phyloP scores from a whole-genome alignment of 2,113 vertebrate species.

The Telmatochromis bifrenatus region DNA sequence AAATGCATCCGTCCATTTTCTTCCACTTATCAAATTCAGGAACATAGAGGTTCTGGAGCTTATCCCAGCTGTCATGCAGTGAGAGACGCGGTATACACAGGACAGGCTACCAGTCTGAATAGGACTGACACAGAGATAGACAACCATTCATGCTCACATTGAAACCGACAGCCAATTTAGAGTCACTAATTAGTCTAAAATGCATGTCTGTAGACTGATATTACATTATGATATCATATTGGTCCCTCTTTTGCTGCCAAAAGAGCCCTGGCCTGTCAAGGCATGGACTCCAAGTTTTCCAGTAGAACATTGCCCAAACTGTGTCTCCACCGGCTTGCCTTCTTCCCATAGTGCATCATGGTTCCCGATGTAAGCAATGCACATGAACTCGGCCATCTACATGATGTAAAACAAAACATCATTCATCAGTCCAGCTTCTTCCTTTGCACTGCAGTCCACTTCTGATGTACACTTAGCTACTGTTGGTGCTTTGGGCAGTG shows the following conservation, averaged over 20 bases:
- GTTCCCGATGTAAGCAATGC: not conserved
- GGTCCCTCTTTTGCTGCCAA: not conserved
- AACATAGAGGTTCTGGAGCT: not conserved
- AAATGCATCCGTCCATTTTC: not conserved
- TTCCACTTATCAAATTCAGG: not conserved
- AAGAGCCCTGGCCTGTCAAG: not conserved
- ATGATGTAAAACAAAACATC: not conserved
- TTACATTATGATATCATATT: not conserved
- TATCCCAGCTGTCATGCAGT: not conserved
- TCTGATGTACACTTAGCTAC: not conserved
- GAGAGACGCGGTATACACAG: not conserved
- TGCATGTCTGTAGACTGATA: not conserved
- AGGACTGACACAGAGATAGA: not conserved
- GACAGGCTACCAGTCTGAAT: not conserved
- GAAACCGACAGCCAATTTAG: not conserved
- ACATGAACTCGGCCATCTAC: accelerated
- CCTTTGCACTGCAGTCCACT: not conserved
- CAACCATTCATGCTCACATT: not conserved
- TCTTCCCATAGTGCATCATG: not conserved
- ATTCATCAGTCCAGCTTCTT: not conserved
- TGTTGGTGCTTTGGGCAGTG: not conserved
- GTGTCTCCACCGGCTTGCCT: not conserved
- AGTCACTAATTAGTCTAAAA: not conserved
- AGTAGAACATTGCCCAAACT: not conserved
- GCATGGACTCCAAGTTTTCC: not conserved